These are phyloP conservation scores for Diogma glabrata DNA, from an alignment of 2,888 invertebrate genomes.

Conservation along the genomic window DNA sequence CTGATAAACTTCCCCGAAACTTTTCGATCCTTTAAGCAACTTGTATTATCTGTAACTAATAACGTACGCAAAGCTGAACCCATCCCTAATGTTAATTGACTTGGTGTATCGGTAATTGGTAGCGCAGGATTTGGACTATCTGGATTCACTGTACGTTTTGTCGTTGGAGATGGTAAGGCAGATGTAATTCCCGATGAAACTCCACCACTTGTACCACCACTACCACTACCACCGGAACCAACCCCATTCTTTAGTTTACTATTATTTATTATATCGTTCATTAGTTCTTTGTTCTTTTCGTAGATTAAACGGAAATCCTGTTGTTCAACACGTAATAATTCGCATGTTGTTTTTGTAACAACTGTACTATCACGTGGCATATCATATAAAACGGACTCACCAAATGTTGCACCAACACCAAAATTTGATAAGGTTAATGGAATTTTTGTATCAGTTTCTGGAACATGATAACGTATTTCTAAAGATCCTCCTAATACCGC, in stretches of 20 bases:
- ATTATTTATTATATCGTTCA: constrained; percentile 57
- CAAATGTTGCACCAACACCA: constrained; percentile 64
- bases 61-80: constrained; percentile 58
- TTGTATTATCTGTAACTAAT: constrained; percentile 49
- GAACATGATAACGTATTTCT: constrained; percentile 50
- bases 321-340: constrained; percentile 61
- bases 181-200: constrained; percentile 41
- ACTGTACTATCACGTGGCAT: constrained; percentile 59
- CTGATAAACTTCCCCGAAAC: constrained; percentile 49
- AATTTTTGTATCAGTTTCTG: constrained; percentile 46
- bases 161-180: constrained; percentile 39
- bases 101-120: constrained; percentile 54
- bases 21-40: constrained; percentile 54
- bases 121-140: constrained; percentile 55
- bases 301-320: constrained; percentile 64
- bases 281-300: constrained; percentile 69
- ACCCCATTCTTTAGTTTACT: constrained; percentile 56
- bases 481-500: constrained; percentile 60
- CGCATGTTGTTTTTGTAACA: constrained; percentile 60
- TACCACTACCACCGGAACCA: not conserved
- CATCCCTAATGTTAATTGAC: constrained; percentile 52
- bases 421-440: constrained; percentile 54
- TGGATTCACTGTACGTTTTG: constrained; percentile 44
- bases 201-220: constrained; percentile 28
- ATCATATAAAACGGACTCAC: constrained; percentile 62